Evolutionary conservation across 2,888 invertebrate genomes (phyloP).

Genomic region (Lasioglossum malachurum): DNA sequence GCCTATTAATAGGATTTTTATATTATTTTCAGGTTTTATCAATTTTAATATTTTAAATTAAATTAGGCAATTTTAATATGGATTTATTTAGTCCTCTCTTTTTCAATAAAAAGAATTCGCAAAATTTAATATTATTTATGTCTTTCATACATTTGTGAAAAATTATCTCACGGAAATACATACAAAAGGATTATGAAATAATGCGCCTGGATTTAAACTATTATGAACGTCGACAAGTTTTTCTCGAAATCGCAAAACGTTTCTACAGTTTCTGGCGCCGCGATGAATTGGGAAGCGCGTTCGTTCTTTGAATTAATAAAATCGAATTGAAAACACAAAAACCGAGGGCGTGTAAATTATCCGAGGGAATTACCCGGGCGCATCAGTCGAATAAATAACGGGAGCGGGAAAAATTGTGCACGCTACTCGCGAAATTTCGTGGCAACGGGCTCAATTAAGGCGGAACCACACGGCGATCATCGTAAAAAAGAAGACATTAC

Average conservation of each 20-base stretch:
- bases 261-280: neutral
- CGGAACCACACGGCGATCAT: neutral
- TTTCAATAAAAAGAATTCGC: neutral
- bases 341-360: neutral
- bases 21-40: neutral
- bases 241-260: neutral
- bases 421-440: conserved; percentile 13
- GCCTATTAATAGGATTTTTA: neutral
- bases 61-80: too few species aligned
- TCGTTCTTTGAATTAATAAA: neutral
- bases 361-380: neutral
- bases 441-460: conserved; percentile 38
- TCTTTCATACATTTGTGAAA: neutral
- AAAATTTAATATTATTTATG: neutral
- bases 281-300: neutral
- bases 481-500: conserved; percentile 17
- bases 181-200: too few species aligned
- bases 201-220: too few species aligned
- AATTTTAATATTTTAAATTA: too few species aligned
- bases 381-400: neutral
- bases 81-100: neutral
- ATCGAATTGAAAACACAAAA: neutral
- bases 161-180: too few species aligned
- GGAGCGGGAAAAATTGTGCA: neutral
- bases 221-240: neutral